phyloP scores from a whole-genome alignment of 2,797 vertebrate species.

The Epinephelus malabaricus region DNA sequence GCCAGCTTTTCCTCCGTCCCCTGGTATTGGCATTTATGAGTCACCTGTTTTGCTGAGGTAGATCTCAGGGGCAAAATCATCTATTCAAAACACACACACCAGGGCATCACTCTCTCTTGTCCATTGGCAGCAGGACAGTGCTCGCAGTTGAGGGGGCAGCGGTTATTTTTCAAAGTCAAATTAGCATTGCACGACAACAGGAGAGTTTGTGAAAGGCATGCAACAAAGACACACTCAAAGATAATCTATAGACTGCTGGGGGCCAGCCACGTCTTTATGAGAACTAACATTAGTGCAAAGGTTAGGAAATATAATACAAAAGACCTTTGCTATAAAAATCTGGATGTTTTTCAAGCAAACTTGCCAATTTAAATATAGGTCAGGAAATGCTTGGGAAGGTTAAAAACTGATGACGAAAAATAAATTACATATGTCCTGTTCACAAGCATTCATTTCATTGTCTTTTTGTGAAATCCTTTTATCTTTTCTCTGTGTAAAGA shows the following conservation, averaged over 20 bases:
- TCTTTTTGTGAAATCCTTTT: conserved; percentile 26
- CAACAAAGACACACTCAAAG: conserved; percentile 51
- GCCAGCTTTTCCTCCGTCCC: conserved; percentile 73
- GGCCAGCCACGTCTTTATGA: conserved; percentile 31
- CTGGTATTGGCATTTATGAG: conserved; percentile 82
- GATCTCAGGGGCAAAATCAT: conserved; percentile 75
- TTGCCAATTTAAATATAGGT: background rate
- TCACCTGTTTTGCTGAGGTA: conserved; percentile 80
- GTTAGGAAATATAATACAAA: conserved; percentile 26
- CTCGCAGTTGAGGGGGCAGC: conserved; percentile 53
- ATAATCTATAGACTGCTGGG: conserved; percentile 51
- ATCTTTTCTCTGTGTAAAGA: conserved; percentile 26
- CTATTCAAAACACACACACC: conserved; percentile 78
- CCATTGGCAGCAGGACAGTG: conserved; percentile 66
- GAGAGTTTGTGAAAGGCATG: conserved; percentile 47
- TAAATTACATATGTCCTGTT: background rate
- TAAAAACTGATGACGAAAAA: background rate
- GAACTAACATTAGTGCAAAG: conserved; percentile 41
- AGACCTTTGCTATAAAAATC: conserved; percentile 14
- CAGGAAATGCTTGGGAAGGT: background rate
- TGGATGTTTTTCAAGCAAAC: conserved; percentile 1
- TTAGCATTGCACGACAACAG: conserved; percentile 62
- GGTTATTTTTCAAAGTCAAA: conserved; percentile 75
- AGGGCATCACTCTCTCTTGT: conserved; percentile 67
- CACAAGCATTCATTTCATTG: background rate